Conservation (phyloP, 2,113 vertebrate genomes). For the Melanostigma gelatinosum region DNA sequence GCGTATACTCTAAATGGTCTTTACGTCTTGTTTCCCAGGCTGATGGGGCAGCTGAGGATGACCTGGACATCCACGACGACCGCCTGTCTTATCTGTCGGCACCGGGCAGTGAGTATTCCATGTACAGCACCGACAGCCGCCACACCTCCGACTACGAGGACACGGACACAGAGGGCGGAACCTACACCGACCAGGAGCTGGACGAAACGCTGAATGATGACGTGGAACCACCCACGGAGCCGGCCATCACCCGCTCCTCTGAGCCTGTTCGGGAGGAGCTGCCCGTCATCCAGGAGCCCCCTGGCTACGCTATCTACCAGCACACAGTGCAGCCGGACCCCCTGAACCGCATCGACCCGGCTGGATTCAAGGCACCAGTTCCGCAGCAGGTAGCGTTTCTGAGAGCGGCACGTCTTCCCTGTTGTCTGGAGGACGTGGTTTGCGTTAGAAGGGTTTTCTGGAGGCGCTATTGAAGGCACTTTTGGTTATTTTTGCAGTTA, state of each 20-base stretch:
- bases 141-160: constrained; percentile 99
- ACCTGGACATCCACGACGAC: constrained; percentile 98
- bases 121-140: constrained; percentile 99
- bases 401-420: constrained; percentile 81
- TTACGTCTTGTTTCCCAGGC: constrained; percentile 80
- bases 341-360: constrained; percentile 92
- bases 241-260: constrained; percentile 97
- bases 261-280: constrained; percentile 96
- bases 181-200: constrained; percentile 99
- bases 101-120: constrained; percentile 98
- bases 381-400: constrained; percentile 93
- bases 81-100: constrained; percentile 98
- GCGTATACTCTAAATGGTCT: no score
- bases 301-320: constrained; percentile 84
- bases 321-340: constrained; percentile 87
- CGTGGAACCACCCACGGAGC: constrained; percentile 91
- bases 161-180: constrained; percentile 99
- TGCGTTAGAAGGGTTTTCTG: constrained; percentile 84
- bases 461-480: constrained; percentile 77
- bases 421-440: constrained; percentile 85
- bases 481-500: constrained; percentile 58
- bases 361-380: constrained; percentile 90
- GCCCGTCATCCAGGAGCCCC: constrained; percentile 91
- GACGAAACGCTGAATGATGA: constrained; percentile 98
- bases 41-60: constrained; percentile 95